Conservation (phyloP, 2,888 invertebrate genomes). For the Oscheius onirici region DNA sequence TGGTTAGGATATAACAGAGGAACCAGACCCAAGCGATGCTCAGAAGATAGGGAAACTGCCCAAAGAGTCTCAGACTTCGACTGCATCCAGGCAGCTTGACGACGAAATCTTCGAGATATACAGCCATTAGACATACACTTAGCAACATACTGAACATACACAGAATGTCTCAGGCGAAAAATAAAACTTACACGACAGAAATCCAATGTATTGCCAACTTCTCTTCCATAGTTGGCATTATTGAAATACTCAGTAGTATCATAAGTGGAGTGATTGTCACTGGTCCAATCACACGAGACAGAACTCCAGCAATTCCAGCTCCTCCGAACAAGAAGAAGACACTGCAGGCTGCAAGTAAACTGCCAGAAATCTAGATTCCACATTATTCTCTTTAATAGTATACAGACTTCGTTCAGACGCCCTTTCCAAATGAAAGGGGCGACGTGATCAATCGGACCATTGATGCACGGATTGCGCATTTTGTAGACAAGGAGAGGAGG, state of each 20-base stretch:
- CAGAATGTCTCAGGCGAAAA: too few species aligned
- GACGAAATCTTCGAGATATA: constrained; percentile 58
- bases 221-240: constrained; percentile 62
- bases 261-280: constrained; percentile 67
- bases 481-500: constrained; percentile 62
- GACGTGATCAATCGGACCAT: constrained; percentile 54
- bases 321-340: constrained; percentile 61
- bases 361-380: constrained; percentile 60
- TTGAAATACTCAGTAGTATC: constrained; percentile 58
- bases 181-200: constrained; percentile 56
- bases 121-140: constrained; percentile 55
- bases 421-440: constrained; percentile 54
- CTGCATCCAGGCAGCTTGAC: constrained; percentile 52
- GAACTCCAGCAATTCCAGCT: constrained; percentile 62
- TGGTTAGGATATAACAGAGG: constrained; percentile 58
- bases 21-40: constrained; percentile 58
- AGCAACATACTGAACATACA: constrained; percentile 58
- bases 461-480: constrained; percentile 37
- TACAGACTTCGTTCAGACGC: constrained; percentile 27
- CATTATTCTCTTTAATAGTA: constrained; percentile 6
- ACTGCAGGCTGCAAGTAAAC: constrained; percentile 60
- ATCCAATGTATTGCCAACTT: constrained; percentile 65
- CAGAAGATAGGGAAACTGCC: constrained; percentile 66
- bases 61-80: constrained; percentile 52
- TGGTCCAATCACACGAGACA: constrained; percentile 64